A percentile compares a stretch with the other conserved stretches of the same genome.
Conservation (phyloP, 1,140 invertebrate genomes). For the Thalassaphorura encarpata region DNA sequence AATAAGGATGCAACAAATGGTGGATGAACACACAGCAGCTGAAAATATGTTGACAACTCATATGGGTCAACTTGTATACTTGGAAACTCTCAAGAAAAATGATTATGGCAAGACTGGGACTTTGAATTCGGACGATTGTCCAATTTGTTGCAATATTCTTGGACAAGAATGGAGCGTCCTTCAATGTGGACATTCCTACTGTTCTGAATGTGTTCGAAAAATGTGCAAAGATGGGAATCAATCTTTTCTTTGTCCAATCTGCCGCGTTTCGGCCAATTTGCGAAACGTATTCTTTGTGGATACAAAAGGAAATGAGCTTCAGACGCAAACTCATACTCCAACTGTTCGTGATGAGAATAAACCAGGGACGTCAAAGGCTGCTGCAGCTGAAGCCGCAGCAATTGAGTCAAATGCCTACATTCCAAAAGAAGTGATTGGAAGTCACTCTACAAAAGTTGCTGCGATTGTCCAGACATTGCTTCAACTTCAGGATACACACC, state of each 20-base stretch:
- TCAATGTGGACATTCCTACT: constrained; percentile 57
- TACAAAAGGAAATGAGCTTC: constrained; percentile 33
- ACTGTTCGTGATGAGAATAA: too few species aligned
- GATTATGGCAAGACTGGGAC: constrained; percentile 35
- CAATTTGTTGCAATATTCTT: constrained; percentile 52
- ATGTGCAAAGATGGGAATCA: constrained; percentile 13
- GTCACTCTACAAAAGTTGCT: constrained; percentile 61
- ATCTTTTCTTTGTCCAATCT: constrained; percentile 50
- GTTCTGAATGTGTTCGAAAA: constrained; percentile 48
- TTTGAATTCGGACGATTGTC: constrained; percentile 54
- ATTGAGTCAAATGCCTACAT: background rate
- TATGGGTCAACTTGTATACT: constrained; percentile 45
- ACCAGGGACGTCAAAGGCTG: too few species aligned
- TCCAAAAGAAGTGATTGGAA: constrained; percentile 40
- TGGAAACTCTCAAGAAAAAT: constrained; percentile 45
- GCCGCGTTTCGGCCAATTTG: constrained; percentile 46
- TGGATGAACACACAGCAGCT: constrained; percentile 28
- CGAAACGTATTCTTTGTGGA: constrained; percentile 52
- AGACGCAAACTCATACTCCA: too few species aligned
- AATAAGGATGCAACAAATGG: constrained; percentile 32
- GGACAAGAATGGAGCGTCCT: constrained; percentile 55
- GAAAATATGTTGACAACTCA: constrained; percentile 39
- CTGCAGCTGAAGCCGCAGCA: too few species aligned
- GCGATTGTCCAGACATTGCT: constrained; percentile 52
- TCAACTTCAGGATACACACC: constrained; percentile 46